Evolutionary conservation across 2,113 vertebrate genomes (phyloP).

Genomic region (Equus przewalskii): DNA sequence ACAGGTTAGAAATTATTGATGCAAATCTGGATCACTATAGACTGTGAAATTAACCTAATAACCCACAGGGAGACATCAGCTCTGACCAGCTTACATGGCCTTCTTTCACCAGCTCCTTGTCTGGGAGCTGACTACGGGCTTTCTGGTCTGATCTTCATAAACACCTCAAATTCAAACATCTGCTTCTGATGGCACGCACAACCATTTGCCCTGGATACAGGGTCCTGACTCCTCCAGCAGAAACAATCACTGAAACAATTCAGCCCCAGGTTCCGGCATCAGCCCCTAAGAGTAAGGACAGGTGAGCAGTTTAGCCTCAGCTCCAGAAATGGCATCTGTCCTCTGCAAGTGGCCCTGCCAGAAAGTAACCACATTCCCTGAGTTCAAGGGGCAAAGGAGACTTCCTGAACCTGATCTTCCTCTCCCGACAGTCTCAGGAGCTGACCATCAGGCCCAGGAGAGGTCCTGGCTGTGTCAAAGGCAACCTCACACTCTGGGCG

Average conservation of each 20-base stretch:
- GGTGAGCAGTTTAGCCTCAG: neutral
- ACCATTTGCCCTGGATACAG: neutral
- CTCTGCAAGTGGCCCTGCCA: neutral
- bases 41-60: constrained; percentile 47
- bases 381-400: neutral
- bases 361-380: neutral
- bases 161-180: neutral
- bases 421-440: neutral
- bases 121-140: neutral
- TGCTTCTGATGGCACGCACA: neutral
- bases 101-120: neutral
- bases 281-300: neutral
- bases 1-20: neutral
- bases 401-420: neutral
- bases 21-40: neutral
- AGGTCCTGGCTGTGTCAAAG: neutral
- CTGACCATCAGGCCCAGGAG: neutral
- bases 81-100: neutral
- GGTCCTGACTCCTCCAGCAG: neutral
- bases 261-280: neutral
- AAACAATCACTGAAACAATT: neutral
- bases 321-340: neutral
- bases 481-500: neutral
- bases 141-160: neutral
- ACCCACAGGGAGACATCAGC: neutral